phyloP scores from a whole-genome alignment of 2,113 vertebrate species.

The Mystacornis crossleyi region DNA sequence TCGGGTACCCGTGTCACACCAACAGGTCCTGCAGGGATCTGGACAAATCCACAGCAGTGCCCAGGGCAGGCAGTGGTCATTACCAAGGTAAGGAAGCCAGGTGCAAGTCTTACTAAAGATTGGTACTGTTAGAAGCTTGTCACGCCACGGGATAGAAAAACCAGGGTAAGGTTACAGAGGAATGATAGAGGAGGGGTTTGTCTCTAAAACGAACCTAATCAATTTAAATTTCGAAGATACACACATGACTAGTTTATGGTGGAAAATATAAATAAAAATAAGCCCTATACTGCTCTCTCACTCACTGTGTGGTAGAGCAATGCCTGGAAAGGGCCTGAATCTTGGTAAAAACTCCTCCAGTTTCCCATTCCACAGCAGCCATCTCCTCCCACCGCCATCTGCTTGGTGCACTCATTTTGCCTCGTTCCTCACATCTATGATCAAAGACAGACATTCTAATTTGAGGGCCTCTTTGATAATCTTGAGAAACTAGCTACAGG shows the following conservation, averaged over 20 bases:
- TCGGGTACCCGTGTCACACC: too few species aligned
- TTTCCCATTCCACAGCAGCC: neutral
- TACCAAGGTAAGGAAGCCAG: neutral
- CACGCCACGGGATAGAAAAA: neutral
- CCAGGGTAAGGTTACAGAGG: neutral
- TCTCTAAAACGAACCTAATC: neutral
- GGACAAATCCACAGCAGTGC: neutral
- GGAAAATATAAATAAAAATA: neutral
- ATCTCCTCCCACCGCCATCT: neutral
- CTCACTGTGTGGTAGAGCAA: neutral
- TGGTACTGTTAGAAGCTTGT: neutral
- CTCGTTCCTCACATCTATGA: neutral
- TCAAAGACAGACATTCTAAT: constrained; percentile 35
- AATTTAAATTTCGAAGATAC: neutral
- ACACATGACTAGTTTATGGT: neutral
- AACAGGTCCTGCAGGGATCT: neutral
- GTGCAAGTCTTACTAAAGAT: neutral
- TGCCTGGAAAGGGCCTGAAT: neutral
- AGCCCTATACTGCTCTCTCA: neutral
- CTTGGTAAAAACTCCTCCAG: neutral
- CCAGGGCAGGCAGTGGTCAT: neutral
- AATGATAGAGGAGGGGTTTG: neutral
- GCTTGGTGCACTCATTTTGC: neutral
- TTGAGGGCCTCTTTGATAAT: constrained; percentile 36
- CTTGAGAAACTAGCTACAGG: constrained; percentile 18